phyloP scores from a whole-genome alignment of 1,140 invertebrate species.

The Dreissena polymorpha region DNA sequence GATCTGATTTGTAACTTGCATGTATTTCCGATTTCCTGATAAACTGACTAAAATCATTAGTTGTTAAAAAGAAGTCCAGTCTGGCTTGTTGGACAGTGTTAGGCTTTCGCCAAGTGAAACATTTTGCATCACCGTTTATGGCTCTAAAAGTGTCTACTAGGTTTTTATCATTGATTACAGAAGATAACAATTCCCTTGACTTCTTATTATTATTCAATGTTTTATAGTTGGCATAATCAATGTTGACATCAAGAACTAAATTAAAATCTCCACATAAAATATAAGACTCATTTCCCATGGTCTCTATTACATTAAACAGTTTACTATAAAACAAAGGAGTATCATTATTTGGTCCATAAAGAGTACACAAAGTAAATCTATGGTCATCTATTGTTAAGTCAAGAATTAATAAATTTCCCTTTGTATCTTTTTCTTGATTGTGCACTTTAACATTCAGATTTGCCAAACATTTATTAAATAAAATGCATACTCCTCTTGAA shows the following conservation, averaged over 20 bases:
- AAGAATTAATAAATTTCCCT: constrained; percentile 39
- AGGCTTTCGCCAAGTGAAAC: too few species aligned
- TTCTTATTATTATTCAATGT: constrained; percentile 25
- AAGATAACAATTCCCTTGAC: constrained; percentile 20
- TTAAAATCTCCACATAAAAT: constrained; percentile 43
- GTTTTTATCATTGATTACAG: constrained; percentile 11
- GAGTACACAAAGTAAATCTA: constrained; percentile 18
- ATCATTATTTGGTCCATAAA: constrained; percentile 57
- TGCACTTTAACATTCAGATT: constrained; percentile 39
- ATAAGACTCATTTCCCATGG: neutral
- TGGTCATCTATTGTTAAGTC: neutral
- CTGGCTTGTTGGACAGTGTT: constrained; percentile 54
- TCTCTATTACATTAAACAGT: constrained; percentile 18
- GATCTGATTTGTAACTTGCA: constrained; percentile 22
- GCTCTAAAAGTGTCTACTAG: constrained; percentile 36
- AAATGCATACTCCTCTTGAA: constrained; percentile 46
- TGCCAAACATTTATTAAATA: constrained; percentile 19
- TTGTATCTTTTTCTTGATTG: constrained; percentile 7
- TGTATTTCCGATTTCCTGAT: constrained; percentile 27
- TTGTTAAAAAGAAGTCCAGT: constrained; percentile 46
- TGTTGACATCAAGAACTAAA: constrained; percentile 16
- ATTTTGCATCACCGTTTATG: constrained; percentile 5
- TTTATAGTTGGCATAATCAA: constrained; percentile 42
- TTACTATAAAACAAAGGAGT: constrained; percentile 37
- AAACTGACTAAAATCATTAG: constrained; percentile 31